phyloP scores from a whole-genome alignment of 2,888 invertebrate genomes.

The Chloroclystis v-ata region DNA sequence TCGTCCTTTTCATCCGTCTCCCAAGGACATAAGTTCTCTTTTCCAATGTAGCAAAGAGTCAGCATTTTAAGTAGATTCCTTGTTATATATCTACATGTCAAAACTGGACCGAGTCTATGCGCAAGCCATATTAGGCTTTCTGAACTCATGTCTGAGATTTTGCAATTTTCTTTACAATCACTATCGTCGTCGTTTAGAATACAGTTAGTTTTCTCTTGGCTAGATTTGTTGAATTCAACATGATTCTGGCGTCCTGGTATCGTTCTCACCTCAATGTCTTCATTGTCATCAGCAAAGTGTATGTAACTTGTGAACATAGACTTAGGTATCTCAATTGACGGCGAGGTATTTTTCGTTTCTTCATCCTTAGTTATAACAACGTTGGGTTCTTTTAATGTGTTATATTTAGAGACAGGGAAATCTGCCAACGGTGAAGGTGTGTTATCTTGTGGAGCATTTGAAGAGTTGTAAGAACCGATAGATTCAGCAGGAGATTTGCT shows the following conservation, averaged over 20 bases:
- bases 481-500: slow-evolving; percentile 71
- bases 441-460: slow-evolving; percentile 49
- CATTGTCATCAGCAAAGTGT: slow-evolving; percentile 64
- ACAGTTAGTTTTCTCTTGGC: slow-evolving; percentile 29
- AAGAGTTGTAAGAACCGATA: slow-evolving; percentile 56
- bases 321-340: slow-evolving; percentile 84
- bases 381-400: slow-evolving; percentile 44
- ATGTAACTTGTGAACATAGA: slow-evolving; percentile 71
- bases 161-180: slow-evolving; percentile 54
- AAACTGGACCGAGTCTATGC: slow-evolving; percentile 94
- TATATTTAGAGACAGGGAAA: slow-evolving; percentile 49
- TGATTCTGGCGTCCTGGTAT: slow-evolving; percentile 40
- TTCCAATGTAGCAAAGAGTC: slow-evolving; percentile 93
- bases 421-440: slow-evolving; percentile 65
- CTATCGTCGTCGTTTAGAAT: slow-evolving; percentile 43
- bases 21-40: slow-evolving; percentile 82
- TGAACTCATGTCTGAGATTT: slow-evolving; percentile 90
- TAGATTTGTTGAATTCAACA: slow-evolving; percentile 42
- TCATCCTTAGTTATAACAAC: slow-evolving; percentile 39
- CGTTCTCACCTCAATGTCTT: slow-evolving; percentile 38
- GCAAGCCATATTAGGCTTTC: slow-evolving; percentile 95
- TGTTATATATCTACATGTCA: slow-evolving; percentile 93
- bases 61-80: slow-evolving; percentile 95
- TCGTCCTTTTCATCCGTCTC: slow-evolving; percentile 63
- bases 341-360: slow-evolving; percentile 66